Evolutionary conservation across 2,888 invertebrate species (phyloP).

Genomic region (Smittia aterrima): DNA sequence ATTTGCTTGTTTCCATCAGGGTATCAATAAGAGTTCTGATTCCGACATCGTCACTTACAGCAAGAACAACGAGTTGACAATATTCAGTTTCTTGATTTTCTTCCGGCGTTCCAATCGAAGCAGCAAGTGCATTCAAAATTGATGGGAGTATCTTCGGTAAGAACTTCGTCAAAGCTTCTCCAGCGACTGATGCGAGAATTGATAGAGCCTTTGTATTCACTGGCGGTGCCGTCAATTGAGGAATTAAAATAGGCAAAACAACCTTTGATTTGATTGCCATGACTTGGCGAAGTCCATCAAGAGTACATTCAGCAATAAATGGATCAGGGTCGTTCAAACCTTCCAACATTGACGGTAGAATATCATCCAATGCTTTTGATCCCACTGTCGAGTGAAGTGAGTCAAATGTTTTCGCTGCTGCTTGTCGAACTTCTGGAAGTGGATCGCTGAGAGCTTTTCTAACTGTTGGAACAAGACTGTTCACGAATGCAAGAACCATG

Average conservation of each 20-base stretch:
- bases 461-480: conserved; percentile 90
- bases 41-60: conserved; percentile 84
- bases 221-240: conserved; percentile 84
- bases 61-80: conserved; percentile 88
- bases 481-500: conserved; percentile 86
- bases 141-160: conserved; percentile 90
- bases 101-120: conserved; percentile 64
- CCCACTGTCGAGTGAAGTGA: conserved; percentile 93
- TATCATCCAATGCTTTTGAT: conserved; percentile 91
- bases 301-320: conserved; percentile 78
- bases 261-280: conserved; percentile 96
- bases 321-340: conserved; percentile 72
- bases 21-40: conserved; percentile 85
- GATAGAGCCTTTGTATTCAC: conserved; percentile 92
- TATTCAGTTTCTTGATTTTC: conserved; percentile 80
- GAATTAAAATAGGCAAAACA: conserved; percentile 93
- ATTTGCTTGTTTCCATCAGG: conserved; percentile 72
- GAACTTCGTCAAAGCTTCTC: conserved; percentile 87
- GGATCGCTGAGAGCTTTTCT: conserved; percentile 92
- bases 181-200: conserved; percentile 91
- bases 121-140: conserved; percentile 71
- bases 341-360: conserved; percentile 86
- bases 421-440: conserved; percentile 85
- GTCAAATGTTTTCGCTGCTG: conserved; percentile 96
- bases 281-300: conserved; percentile 94